Evolutionary conservation across 2,113 vertebrate species (phyloP), one percentile per base, ranked within the genome.

Genomic region (Carlito syrichta): DNA sequence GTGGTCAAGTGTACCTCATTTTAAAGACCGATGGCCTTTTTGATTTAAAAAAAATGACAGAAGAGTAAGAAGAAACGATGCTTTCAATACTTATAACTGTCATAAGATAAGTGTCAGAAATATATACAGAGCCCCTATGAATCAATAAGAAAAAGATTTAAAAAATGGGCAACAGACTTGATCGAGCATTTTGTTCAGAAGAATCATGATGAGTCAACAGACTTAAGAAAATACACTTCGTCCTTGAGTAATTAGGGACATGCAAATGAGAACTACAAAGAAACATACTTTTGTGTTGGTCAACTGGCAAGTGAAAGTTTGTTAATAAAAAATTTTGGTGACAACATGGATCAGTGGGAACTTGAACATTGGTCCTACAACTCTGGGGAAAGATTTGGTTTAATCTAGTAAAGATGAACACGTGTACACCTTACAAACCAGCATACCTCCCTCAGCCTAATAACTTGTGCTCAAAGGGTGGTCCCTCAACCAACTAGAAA

Each of bases 11-110:
- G 43, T 86, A 32, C 79, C 27, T 89, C 16, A n/a, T 78, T 86
- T 84, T 86, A 71, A 9, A 73, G 74, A 92, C 12, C 35, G 50
- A 9, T 38, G 56, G 45, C 17, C 30, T 73, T 83, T 91, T 89
- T n/a, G 40, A n/a, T 50, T 96, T 96, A 54, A 94, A 86, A 69
- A 77, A 63, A 76, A 62, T 91, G 89, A 94, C 27, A 81, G 38
- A 79, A 77, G 12, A 45, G 40, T 77, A 27, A 40, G 79, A 92
- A 77, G 30, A 74, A 93, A 92, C 58, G 32, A 62, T 66, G 48
- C 79, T 90, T 83, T 90, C 48, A 78, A 5, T 89, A 66, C 6
- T 71, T 40, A 8, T 54, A 66, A 83, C 35, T 68, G 43, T 69
- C 62, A 76, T 9, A n/a, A 74, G n/a, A 16, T 87, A 23, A 78